A percentile compares a stretch with the other conserved stretches of the same genome.
These are phyloP conservation scores for Perdita meconis DNA, from an alignment of 2,888 invertebrate species.

Conservation along the genomic window DNA sequence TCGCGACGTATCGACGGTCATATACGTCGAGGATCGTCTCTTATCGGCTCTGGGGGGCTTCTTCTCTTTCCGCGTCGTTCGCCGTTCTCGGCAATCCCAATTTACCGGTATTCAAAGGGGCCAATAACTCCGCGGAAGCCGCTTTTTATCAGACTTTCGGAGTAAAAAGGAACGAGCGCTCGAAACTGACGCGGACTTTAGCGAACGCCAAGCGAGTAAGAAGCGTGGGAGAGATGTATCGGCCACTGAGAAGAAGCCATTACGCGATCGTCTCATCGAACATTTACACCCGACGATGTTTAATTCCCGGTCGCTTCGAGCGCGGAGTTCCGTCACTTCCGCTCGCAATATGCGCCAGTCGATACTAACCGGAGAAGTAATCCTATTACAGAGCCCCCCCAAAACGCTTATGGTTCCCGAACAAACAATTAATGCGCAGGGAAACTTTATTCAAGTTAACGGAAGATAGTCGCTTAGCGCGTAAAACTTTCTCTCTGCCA, in stretches of 20 bases:
- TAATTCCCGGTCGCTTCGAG: background rate
- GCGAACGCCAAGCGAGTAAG: no score
- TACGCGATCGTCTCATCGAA: background rate
- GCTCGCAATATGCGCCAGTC: background rate
- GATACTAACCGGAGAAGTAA: conserved; percentile 9
- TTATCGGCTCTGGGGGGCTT: conserved; percentile 36
- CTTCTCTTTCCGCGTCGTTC: conserved; percentile 25
- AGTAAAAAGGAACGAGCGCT: no score
- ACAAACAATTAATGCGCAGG: conserved; percentile 34
- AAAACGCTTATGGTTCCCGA: conserved; percentile 11
- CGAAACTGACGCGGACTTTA: no score
- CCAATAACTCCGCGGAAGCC: conserved; percentile 37
- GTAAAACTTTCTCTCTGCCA: background rate
- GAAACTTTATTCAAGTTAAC: background rate
- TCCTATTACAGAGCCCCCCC: conserved; percentile 14
- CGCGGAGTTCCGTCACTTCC: background rate
- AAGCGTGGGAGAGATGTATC: no score
- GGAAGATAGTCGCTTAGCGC: background rate
- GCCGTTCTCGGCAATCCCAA: conserved; percentile 22
- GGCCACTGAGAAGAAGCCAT: background rate
- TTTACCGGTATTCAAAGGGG: conserved; percentile 48
- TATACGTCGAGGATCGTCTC: conserved; percentile 59
- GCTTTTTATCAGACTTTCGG: conserved; percentile 37
- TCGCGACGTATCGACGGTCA: conserved; percentile 44
- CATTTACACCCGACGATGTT: background rate